These are phyloP conservation scores for Chiridota heheva DNA, from an alignment of 35 echinoderm and acorn worm genomes.

Conservation along the genomic window DNA sequence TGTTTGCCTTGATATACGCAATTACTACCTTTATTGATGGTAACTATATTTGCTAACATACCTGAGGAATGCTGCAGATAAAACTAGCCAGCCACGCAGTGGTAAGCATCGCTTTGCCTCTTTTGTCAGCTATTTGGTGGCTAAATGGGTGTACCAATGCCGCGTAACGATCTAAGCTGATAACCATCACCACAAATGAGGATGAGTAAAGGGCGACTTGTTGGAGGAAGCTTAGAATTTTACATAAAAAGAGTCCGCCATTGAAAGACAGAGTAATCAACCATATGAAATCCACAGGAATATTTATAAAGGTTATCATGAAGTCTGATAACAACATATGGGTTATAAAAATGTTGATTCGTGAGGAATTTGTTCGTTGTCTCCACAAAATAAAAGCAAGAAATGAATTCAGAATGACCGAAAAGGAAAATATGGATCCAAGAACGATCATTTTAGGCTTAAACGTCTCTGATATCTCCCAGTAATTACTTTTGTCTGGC, in stretches of 20 bases:
- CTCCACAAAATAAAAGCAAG: slow-evolving; percentile 49
- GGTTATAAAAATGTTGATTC: slow-evolving; percentile 77
- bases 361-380: slow-evolving; percentile 52
- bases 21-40: too few relatives aligned
- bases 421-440: too few relatives aligned
- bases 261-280: slow-evolving; percentile 42
- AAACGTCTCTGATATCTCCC: too few relatives aligned
- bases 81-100: slow-evolving; percentile 70
- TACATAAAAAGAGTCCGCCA: slow-evolving; percentile 64
- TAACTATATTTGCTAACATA: too few relatives aligned
- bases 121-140: slow-evolving; percentile 67
- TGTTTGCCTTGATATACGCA: too few relatives aligned
- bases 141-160: slow-evolving; percentile 82
- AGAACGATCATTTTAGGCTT: too few relatives aligned
- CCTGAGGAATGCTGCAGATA: slow-evolving; percentile 71
- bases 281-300: slow-evolving; percentile 61
- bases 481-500: too few relatives aligned
- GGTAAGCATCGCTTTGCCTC: slow-evolving; percentile 82
- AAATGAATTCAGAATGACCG: slow-evolving; percentile 43
- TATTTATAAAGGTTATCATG: slow-evolving; percentile 65
- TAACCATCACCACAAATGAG: slow-evolving; percentile 82
- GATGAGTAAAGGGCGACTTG: slow-evolving; percentile 54
- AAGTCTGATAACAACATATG: slow-evolving; percentile 67
- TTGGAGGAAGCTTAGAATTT: slow-evolving; percentile 56
- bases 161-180: slow-evolving; percentile 87